Conservation (phyloP, 2,113 vertebrate genomes). For the Ginglymostoma cirratum region DNA sequence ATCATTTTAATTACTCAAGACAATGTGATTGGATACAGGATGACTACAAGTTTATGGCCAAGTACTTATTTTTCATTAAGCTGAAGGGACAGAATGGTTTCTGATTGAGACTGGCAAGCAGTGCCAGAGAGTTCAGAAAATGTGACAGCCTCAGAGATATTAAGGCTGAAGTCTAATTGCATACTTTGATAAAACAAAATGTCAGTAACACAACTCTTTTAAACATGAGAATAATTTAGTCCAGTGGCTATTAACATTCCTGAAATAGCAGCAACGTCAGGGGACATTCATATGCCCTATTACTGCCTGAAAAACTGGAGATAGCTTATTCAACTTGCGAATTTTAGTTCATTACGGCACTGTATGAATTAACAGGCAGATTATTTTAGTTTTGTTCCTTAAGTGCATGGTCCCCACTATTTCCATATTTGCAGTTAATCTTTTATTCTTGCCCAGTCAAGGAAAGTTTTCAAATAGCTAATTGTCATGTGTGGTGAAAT, state of each 20-base stretch:
- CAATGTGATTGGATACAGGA: slow-evolving; percentile 99
- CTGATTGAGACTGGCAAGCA: slow-evolving; percentile 97
- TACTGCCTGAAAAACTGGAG: slow-evolving; percentile 47
- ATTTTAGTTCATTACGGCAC: slow-evolving; percentile 44
- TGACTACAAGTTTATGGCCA: slow-evolving; percentile 99
- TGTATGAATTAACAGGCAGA: slow-evolving; percentile 37
- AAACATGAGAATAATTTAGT: slow-evolving; percentile 85
- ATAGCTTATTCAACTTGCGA: slow-evolving; percentile 18
- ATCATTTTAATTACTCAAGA: slow-evolving; percentile 99
- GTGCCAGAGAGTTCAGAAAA: slow-evolving; percentile 75
- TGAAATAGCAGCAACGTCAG: slow-evolving; percentile 70
- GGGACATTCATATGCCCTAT: slow-evolving; percentile 47
- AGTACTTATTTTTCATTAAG: slow-evolving; percentile 99
- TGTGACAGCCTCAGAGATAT: slow-evolving; percentile 97
- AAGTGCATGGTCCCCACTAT: neutral
- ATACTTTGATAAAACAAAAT: slow-evolving; percentile 97
- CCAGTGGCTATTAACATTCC: slow-evolving; percentile 77
- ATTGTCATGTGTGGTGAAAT: neutral
- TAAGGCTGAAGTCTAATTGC: slow-evolving; percentile 98
- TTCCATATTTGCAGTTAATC: neutral
- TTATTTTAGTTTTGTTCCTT: slow-evolving; percentile 15
- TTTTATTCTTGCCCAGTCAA: neutral
- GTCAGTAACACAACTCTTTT: slow-evolving; percentile 90
- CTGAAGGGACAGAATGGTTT: slow-evolving; percentile 99
- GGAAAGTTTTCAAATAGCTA: slow-evolving; percentile 3